phyloP scores from a whole-genome alignment of 2,888 invertebrate genomes.

The Tenodera sinensis region DNA sequence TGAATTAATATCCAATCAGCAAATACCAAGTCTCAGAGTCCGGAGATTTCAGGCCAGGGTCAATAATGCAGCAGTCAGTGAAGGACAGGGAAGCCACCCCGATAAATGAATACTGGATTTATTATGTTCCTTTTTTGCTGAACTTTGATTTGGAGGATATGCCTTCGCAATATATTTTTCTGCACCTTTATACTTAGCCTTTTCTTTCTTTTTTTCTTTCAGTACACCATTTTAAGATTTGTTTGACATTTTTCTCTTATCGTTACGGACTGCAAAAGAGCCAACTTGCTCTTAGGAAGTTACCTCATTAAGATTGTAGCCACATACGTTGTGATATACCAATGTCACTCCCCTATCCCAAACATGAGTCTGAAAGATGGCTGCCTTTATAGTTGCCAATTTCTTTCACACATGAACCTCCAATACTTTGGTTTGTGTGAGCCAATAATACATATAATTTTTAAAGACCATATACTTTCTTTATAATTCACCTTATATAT shows the following conservation, averaged over 20 bases:
- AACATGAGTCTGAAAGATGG: background rate
- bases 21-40: slow-evolving; percentile 38
- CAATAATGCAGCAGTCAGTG: slow-evolving; percentile 42
- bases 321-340: background rate
- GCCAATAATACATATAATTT: background rate
- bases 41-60: slow-evolving; percentile 42
- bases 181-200: background rate
- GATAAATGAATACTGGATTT: slow-evolving; percentile 9
- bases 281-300: background rate
- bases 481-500: background rate
- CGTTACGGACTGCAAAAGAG: background rate
- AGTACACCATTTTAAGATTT: too few relatives aligned
- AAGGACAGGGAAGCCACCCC: slow-evolving; percentile 41
- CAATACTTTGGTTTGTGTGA: background rate
- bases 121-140: background rate
- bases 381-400: background rate
- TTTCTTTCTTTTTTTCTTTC: too few relatives aligned
- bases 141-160: background rate
- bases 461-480: background rate
- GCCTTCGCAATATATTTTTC: background rate
- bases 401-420: background rate
- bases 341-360: background rate
- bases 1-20: slow-evolving; percentile 25
- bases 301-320: background rate
- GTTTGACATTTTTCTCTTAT: background rate